These are phyloP conservation scores for Troides oblongomaculatus DNA, from an alignment of 2,888 invertebrate genomes.

Conservation along the genomic window DNA sequence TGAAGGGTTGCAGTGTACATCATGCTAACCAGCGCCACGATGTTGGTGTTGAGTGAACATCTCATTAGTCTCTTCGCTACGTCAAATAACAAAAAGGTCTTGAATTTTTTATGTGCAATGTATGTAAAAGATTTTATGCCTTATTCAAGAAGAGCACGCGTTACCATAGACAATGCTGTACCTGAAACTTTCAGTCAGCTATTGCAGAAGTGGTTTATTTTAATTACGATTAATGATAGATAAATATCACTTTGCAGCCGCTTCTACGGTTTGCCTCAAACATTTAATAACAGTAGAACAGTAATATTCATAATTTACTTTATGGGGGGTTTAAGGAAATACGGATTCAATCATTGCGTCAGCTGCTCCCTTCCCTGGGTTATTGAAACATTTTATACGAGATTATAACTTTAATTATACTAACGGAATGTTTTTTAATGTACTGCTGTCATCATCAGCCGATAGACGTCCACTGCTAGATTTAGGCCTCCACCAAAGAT, in stretches of 20 bases:
- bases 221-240: conserved; percentile 19
- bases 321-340: background rate
- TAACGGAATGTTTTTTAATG: no score
- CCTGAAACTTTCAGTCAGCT: background rate
- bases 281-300: conserved; percentile 6
- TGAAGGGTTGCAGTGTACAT: no score
- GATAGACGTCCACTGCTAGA: no score
- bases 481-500: no score
- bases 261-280: conserved; percentile 13
- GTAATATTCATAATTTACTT: conserved; percentile 2
- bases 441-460: no score
- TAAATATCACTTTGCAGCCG: conserved; percentile 18
- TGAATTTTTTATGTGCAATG: no score
- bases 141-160: background rate
- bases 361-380: conserved; percentile 1
- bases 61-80: no score
- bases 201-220: conserved; percentile 3
- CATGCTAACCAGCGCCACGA: no score
- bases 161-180: background rate
- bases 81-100: no score
- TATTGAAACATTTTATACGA: background rate
- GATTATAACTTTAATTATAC: no score
- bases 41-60: no score
- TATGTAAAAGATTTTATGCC: no score
- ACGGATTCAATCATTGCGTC: background rate